Percentiles rank a stretch among this genome's conserved stretches.
phyloP scores from a whole-genome alignment of 2,797 vertebrate genomes.

The Salarias fasciatus region DNA sequence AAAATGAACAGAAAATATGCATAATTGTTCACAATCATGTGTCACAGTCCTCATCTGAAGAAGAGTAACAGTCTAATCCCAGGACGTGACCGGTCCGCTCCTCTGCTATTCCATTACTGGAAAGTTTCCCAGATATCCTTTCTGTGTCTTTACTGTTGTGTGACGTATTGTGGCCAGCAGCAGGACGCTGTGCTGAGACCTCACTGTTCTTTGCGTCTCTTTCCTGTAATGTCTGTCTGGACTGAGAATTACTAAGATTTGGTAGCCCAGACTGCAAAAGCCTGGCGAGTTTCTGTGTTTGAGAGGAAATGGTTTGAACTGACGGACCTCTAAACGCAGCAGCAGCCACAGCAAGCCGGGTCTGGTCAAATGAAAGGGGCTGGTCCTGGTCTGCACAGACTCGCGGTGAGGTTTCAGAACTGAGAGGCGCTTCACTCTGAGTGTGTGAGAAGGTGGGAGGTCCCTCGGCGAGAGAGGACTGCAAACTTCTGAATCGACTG shows the following conservation, averaged over 20 bases:
- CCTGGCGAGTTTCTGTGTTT: constrained; percentile 62
- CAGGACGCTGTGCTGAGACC: neutral
- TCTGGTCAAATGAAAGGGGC: constrained; percentile 78
- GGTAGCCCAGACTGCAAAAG: constrained; percentile 77
- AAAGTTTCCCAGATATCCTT: constrained; percentile 18
- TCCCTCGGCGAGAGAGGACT: constrained; percentile 5
- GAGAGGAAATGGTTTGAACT: constrained; percentile 29
- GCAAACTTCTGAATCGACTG: constrained; percentile 13
- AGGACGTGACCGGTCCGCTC: constrained; percentile 56
- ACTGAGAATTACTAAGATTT: constrained; percentile 68
- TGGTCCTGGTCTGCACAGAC: constrained; percentile 69
- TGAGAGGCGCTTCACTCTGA: constrained; percentile 1
- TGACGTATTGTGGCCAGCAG: neutral
- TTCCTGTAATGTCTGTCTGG: constrained; percentile 19
- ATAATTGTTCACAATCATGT: constrained; percentile 8
- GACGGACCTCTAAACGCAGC: constrained; percentile 66
- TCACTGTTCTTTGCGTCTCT: neutral
- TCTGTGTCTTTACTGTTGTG: constrained; percentile 5
- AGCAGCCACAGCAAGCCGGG: constrained; percentile 72
- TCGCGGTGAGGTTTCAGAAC: constrained; percentile 8
- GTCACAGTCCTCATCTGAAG: constrained; percentile 78
- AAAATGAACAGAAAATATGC: too few species aligned
- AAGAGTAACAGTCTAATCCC: constrained; percentile 80
- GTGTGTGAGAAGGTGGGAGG: constrained; percentile 2
- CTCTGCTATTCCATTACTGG: neutral